Evolutionary conservation across 1,140 invertebrate genomes (phyloP), one percentile per base, ranked within the genome.

Genomic region (Drosophila lini): DNA sequence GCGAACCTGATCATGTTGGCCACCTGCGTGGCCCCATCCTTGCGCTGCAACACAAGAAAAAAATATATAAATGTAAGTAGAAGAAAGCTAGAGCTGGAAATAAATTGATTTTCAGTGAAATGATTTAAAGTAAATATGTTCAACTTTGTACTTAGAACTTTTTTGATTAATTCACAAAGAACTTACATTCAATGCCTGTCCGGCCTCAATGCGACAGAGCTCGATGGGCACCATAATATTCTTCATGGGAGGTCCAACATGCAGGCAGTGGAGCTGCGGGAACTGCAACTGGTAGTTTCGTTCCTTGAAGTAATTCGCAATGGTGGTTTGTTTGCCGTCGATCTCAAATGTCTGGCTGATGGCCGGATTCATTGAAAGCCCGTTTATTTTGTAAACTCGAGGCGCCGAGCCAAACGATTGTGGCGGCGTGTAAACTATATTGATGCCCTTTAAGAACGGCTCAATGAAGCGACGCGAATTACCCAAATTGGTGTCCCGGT

Each of bases 1-100:
- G 96, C 94, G 44, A 92, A 92, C 38, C 78, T 91, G 1, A 97
- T 96, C 95, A 97, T 96, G 0, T 80, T 92, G 1, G 93, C 65
- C 1, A 96, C 94, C 91, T 96, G 96, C 0, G 40, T 85, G 9
- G 92, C 82, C 5, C 92, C 92, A 44, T 94, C 83, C 50, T 94
- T 94, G 44, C 92, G 93, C 61, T 93, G 34, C 19, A 1, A 34
- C 16, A 19, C 9, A 50, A 16, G 0, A 9, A 41, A 38, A 47
- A 41, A 42, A 47, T n/a, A 5, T n/a, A 3, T 42, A 32, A 11
- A 60, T 9, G 19, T 32, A 53, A 36, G 13, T 15, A 22, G 6
- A 36, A 8, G 25, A 6, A 28, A 1, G 25, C 5, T 28, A 28
- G 0, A 28, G 25, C 25, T 28, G 25, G 25, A 28, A 28, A 28